Base-by-base conservation (phyloP, 2,113 vertebrate species). In the Bubalus kerabau region DNA sequence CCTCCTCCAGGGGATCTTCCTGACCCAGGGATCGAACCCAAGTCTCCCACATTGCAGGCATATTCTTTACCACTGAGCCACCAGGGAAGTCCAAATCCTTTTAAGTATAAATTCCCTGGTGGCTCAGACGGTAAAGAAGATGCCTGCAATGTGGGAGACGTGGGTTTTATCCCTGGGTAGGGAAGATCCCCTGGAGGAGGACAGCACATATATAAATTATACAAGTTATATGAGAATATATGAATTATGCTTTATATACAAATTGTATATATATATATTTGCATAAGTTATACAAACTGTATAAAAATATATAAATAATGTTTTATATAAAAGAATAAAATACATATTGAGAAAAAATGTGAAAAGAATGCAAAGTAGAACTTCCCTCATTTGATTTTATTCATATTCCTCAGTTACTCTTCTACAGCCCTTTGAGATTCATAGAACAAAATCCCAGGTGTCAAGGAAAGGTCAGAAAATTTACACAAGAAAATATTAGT, bases 11-110 rank as follows among this genome's bases (percentile, higher is more conserved):
- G 17, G 64, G 32, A 36, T n/a, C 16, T 67, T 36, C 64, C 64
- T 8, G 0, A 36, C 32, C 64, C 32, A 36, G 64, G 17, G 32
- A 36, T 36, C 2, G 0, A 21, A 11, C 64, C 4, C 4, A 1
- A 5, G 16, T n/a, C 32, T 67, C 7, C 8, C 17, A 36, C 7
- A 21, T 1, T 67, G 32, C 17, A 67, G 32, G 32, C 8, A 19
- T 5, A 36, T 67, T n/a, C 32, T 67, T 67, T 67, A 67, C 32
- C 17, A 19, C 16, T 10, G 32, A 19, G 4, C 64, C 4, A 10
- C 17, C 32, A 21, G 64, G 64, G 4, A 67, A 67, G 32, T 19
- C 32, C 64, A 67, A 67, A 36, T 67, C 59, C 10, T 8, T 67
- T n/a, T n/a, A 9, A 67, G 16, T 19, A n/a, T 5, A n/a, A n/a